phyloP scores from a whole-genome alignment of 1,140 invertebrate species.

The Drosophila albomicans region DNA sequence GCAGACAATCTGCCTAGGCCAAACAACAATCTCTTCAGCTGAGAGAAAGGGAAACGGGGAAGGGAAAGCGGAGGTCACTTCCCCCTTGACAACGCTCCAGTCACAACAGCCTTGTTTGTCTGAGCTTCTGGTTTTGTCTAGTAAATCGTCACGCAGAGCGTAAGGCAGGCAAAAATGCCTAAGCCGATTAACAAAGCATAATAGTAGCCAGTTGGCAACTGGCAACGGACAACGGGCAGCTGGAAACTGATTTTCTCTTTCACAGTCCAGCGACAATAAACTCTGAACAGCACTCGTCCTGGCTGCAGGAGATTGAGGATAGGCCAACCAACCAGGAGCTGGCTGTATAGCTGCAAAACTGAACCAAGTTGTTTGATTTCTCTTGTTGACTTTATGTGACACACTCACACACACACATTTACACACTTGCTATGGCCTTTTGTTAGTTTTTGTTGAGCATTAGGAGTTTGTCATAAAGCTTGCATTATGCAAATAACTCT shows the following conservation, averaged over 20 bases:
- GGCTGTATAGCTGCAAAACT: constrained; percentile 32
- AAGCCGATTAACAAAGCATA: constrained; percentile 81
- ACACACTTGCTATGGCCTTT: constrained; percentile 25
- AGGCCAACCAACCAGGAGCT: constrained; percentile 5
- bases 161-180: constrained; percentile 64
- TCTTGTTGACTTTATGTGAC: constrained; percentile 68
- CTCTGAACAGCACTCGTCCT: constrained; percentile 26
- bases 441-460: constrained; percentile 37
- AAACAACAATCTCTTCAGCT: constrained; percentile 58
- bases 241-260: constrained; percentile 28
- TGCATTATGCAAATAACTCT: constrained; percentile 30
- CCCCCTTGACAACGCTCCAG: constrained; percentile 1
- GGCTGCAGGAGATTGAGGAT: constrained; percentile 13
- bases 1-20: constrained; percentile 41
- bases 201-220: constrained; percentile 47
- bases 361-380: constrained; percentile 78
- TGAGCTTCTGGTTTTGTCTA: constrained; percentile 66
- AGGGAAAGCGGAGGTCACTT: neutral
- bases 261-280: constrained; percentile 57
- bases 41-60: too few species aligned
- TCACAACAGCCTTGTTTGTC: constrained; percentile 55
- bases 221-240: constrained; percentile 17
- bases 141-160: constrained; percentile 42
- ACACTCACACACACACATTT: constrained; percentile 24
- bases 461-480: constrained; percentile 32